Evolutionary conservation across 2,113 vertebrate species (phyloP).

Genomic region (Hippocampus comes): DNA sequence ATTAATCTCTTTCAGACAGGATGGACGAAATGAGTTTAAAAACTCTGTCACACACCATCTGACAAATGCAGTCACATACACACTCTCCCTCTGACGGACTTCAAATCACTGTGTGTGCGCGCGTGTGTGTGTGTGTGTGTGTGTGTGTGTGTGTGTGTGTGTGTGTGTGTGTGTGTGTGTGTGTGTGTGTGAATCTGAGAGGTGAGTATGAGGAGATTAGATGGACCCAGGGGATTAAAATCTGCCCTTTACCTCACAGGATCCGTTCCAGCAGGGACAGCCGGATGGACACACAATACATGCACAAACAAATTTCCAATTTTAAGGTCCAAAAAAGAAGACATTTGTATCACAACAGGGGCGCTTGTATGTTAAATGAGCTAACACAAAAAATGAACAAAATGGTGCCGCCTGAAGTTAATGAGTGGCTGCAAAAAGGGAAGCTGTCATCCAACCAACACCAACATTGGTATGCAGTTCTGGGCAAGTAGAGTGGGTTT

Average conservation of each 20-base stretch:
- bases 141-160: constrained; percentile 17
- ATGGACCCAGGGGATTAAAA: constrained; percentile 66
- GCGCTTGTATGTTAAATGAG: constrained; percentile 27
- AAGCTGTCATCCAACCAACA: constrained; percentile 2
- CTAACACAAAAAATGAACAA: constrained; percentile 33
- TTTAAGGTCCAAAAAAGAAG: constrained; percentile 19
- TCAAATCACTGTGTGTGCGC: constrained; percentile 12
- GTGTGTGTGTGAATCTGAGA: constrained; percentile 65
- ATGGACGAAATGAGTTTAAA: constrained; percentile 44
- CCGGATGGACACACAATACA: constrained; percentile 42
- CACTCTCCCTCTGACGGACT: constrained; percentile 28
- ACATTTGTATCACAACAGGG: constrained; percentile 36
- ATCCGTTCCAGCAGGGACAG: constrained; percentile 51
- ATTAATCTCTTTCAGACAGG: constrained; percentile 69
- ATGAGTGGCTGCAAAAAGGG: constrained; percentile 27
- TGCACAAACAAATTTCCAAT: constrained; percentile 9
- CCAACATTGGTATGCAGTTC: constrained; percentile 15
- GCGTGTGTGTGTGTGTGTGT: constrained; percentile 15
- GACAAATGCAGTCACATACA: constrained; percentile 24
- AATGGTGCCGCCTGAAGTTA: constrained; percentile 41
- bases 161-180: constrained; percentile 30
- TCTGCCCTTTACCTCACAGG: constrained; percentile 67
- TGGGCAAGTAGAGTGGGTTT: constrained; percentile 25
- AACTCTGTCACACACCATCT: constrained; percentile 33
- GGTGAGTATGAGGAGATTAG: constrained; percentile 74